phyloP scores from a whole-genome alignment of 2,113 vertebrate genomes.

The Elachura formosa region DNA sequence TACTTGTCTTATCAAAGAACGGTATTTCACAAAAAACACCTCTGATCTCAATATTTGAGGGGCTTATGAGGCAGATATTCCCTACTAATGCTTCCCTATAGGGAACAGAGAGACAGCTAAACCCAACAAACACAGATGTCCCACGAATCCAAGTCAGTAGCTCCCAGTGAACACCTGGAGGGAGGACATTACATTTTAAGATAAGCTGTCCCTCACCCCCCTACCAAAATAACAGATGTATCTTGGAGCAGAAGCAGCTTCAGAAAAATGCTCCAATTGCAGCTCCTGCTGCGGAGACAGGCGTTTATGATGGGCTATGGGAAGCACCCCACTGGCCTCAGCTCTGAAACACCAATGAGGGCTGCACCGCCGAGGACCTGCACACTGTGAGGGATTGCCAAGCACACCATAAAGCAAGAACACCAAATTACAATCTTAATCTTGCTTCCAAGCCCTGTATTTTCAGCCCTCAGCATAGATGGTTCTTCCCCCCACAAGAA shows the following conservation, averaged over 20 bases:
- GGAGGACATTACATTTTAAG: not conserved
- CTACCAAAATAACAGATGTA: not conserved
- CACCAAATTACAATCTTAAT: constrained; percentile 10
- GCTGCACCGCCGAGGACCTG: not conserved
- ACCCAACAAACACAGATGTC: not conserved
- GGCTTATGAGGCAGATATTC: not conserved
- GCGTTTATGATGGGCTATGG: not conserved
- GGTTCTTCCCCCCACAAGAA: not conserved
- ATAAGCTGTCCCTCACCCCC: not conserved
- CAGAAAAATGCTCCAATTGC: constrained; percentile 35
- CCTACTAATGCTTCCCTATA: not conserved
- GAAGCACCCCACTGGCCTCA: constrained; percentile 27
- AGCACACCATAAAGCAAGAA: not conserved
- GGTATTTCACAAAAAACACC: not conserved
- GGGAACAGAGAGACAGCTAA: not conserved
- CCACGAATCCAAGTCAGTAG: not conserved
- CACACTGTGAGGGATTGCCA: not conserved
- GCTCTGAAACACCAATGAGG: not conserved
- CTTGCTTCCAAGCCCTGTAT: not conserved
- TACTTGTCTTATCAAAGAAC: not conserved
- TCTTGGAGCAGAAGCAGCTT: not conserved
- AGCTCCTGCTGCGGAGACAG: not conserved
- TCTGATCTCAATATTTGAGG: not conserved
- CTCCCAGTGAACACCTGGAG: not conserved
- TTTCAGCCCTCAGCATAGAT: not conserved